Percentiles rank a stretch among this genome's conserved stretches.
Evolutionary conservation across 2,113 vertebrate species (phyloP).

Genomic region (Hepsetus odoe): DNA sequence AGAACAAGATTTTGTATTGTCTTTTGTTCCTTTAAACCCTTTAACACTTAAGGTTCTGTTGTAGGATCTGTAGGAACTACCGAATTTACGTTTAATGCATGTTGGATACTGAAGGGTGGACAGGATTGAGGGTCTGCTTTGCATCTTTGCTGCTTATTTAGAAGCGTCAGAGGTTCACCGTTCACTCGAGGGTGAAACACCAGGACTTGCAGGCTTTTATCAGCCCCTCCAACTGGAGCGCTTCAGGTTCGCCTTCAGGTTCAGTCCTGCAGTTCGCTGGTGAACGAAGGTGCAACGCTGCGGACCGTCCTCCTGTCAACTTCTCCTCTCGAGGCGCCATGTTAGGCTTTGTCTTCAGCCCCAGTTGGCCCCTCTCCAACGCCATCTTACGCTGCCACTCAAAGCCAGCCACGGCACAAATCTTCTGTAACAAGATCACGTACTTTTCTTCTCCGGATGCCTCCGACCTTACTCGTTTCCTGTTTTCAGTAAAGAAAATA

Average conservation of each 20-base stretch:
- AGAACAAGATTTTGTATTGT: background rate
- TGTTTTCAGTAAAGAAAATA: slow-evolving; percentile 6
- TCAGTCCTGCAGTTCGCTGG: background rate
- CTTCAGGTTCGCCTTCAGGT: background rate
- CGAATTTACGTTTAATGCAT: too few relatives aligned
- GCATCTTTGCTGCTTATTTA: too few relatives aligned
- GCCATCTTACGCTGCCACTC: slow-evolving; percentile 59
- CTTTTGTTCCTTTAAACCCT: background rate
- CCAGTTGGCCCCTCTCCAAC: slow-evolving; percentile 65
- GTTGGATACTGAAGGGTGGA: too few relatives aligned
- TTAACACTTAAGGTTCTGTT: too few relatives aligned
- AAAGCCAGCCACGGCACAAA: slow-evolving; percentile 43
- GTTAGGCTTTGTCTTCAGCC: slow-evolving; percentile 63
- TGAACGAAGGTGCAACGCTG: slow-evolving; percentile 17
- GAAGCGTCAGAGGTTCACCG: too few relatives aligned
- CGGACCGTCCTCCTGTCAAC: slow-evolving; percentile 43
- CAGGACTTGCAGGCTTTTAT: too few relatives aligned
- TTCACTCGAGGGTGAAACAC: too few relatives aligned
- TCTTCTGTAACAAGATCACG: slow-evolving; percentile 49
- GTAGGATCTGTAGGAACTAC: too few relatives aligned
- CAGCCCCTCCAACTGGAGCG: too few relatives aligned
- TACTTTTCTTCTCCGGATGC: slow-evolving; percentile 26
- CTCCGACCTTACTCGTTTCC: slow-evolving; percentile 30
- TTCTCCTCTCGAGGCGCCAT: slow-evolving; percentile 48
- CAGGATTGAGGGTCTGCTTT: too few relatives aligned